A percentile compares a stretch with the other conserved stretches of the same genome.
phyloP scores from a whole-genome alignment of 2,113 vertebrate species.

The Siniperca knerii region DNA sequence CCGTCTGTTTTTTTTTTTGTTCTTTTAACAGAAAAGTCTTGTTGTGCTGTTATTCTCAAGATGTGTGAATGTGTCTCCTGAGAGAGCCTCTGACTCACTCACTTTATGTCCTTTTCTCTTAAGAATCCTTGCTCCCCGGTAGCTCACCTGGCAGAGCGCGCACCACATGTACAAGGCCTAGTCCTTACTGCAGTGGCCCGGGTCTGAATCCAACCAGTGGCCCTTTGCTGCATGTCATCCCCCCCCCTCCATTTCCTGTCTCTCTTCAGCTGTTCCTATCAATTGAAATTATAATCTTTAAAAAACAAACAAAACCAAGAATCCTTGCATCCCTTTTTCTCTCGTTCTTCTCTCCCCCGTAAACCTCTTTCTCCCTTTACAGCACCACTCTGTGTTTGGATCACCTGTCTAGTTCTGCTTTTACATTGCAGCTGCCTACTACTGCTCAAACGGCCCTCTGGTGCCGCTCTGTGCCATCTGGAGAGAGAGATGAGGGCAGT shows the following conservation, averaged over 20 bases:
- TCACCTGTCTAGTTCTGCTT: constrained; percentile 32
- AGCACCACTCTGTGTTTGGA: constrained; percentile 29
- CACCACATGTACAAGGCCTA: too few species aligned
- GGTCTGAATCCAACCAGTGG: too few species aligned
- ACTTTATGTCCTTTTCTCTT: constrained; percentile 9
- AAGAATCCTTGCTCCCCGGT: neutral
- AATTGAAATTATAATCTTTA: too few species aligned
- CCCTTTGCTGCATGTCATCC: too few species aligned
- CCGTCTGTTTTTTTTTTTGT: neutral
- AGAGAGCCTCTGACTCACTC: neutral
- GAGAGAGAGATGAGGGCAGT: neutral
- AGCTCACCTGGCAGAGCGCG: too few species aligned
- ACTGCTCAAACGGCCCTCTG: constrained; percentile 26
- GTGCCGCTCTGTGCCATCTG: constrained; percentile 38
- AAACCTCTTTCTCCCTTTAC: constrained; percentile 58
- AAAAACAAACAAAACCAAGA: too few species aligned
- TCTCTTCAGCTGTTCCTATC: too few species aligned
- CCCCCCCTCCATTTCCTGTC: too few species aligned
- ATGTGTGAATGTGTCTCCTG: neutral
- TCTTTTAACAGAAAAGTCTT: neutral
- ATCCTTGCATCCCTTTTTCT: neutral
- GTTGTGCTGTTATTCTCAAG: neutral
- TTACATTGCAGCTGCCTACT: constrained; percentile 21
- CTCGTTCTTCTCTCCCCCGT: neutral
- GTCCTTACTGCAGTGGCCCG: too few species aligned